Evolutionary conservation across 2,888 invertebrate genomes (phyloP).

Genomic region (Amiota mariae): DNA sequence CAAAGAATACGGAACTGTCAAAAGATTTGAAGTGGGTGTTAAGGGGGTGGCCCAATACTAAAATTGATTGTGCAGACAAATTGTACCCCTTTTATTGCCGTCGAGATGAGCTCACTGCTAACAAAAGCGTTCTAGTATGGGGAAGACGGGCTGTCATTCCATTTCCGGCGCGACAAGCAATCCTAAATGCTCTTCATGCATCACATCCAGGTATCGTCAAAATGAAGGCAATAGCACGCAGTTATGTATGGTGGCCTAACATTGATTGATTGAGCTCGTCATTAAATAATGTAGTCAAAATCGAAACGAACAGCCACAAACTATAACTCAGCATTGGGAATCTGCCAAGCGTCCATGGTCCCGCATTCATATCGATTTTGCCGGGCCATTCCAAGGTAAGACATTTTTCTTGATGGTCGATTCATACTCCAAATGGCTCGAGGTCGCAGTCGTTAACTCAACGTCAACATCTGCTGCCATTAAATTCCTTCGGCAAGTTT

Average conservation of each 20-base stretch:
- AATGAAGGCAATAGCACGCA: slow-evolving; percentile 36
- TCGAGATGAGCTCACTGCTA: background rate
- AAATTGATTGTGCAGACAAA: slow-evolving; percentile 28
- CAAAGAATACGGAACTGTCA: slow-evolving; percentile 26
- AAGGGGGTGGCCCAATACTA: slow-evolving; percentile 26
- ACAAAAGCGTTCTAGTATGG: slow-evolving; percentile 9
- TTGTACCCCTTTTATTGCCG: background rate
- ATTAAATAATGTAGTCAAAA: slow-evolving; percentile 18
- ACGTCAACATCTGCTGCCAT: no score
- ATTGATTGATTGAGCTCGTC: slow-evolving; percentile 31
- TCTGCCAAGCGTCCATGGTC: no score
- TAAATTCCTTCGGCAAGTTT: no score
- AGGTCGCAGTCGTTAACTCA: no score
- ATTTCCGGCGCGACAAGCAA: no score
- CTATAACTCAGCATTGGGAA: no score
- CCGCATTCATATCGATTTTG: no score
- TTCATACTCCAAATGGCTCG: no score
- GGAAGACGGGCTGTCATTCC: no score
- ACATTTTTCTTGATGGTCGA: no score
- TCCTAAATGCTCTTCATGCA: slow-evolving; percentile 16
- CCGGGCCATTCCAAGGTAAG: no score
- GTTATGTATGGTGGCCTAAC: slow-evolving; percentile 34
- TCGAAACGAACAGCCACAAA: no score
- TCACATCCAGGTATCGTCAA: slow-evolving; percentile 34
- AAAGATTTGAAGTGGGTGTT: slow-evolving; percentile 34